These are phyloP conservation scores for Malacoraja senta DNA, from an alignment of 2,797 vertebrate species.

Conservation along the genomic window DNA sequence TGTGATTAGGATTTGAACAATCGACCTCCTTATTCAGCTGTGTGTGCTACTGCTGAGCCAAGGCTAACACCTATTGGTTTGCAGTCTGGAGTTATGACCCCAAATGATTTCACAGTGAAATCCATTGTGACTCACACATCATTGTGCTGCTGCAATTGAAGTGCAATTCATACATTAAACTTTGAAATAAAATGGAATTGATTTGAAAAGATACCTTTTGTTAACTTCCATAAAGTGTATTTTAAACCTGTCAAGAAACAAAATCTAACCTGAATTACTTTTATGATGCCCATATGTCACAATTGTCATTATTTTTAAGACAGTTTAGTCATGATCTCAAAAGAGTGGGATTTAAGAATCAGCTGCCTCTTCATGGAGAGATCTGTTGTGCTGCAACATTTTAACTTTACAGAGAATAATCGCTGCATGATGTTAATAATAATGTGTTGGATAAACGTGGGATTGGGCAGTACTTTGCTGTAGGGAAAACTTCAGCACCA, in stretches of 20 bases:
- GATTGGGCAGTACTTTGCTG: background rate
- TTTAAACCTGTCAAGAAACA: background rate
- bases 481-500: background rate
- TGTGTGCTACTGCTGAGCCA: background rate
- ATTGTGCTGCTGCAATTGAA: background rate
- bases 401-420: background rate
- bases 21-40: too few species aligned
- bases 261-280: background rate
- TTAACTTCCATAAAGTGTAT: background rate
- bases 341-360: background rate
- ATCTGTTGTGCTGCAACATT: background rate
- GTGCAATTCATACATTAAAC: background rate
- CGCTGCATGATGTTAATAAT: background rate
- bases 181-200: background rate
- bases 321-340: slow-evolving; percentile 15
- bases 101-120: background rate
- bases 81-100: background rate
- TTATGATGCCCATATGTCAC: background rate
- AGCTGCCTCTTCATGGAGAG: background rate
- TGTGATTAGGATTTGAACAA: background rate
- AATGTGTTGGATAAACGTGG: background rate
- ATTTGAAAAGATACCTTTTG: background rate
- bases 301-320: slow-evolving; percentile 8
- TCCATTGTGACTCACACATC: background rate
- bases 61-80: background rate